A percentile compares a stretch with the other conserved stretches of the same genome.
Conservation (phyloP, 2,888 invertebrate genomes). For the Agrochola macilenta region DNA sequence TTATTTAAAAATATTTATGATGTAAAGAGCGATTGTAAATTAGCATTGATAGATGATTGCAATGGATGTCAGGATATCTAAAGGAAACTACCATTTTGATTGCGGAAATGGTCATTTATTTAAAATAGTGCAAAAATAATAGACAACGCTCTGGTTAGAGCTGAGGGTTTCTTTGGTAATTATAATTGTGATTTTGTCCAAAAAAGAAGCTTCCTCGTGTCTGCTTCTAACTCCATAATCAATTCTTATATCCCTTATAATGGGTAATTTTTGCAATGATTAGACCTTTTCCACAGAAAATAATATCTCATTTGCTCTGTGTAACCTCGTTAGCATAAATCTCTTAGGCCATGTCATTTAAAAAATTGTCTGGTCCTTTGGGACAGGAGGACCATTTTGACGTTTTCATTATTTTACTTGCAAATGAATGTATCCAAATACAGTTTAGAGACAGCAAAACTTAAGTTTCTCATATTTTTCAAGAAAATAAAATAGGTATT, state of each 20-base stretch:
- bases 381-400: too few relatives aligned
- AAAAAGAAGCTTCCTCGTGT: not conserved
- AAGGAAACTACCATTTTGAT: not conserved
- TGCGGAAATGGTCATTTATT: not conserved
- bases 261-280: not conserved
- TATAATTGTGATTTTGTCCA: not conserved
- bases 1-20: conserved; percentile 15
- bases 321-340: too few relatives aligned
- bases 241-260: not conserved
- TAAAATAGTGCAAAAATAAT: not conserved
- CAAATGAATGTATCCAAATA: too few relatives aligned
- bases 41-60: too few relatives aligned
- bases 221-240: not conserved
- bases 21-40: not conserved
- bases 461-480: too few relatives aligned
- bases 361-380: too few relatives aligned
- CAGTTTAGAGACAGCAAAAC: too few relatives aligned
- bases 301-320: too few relatives aligned
- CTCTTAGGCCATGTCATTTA: too few relatives aligned
- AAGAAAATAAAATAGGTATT: too few relatives aligned
- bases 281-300: not conserved
- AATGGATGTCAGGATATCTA: not conserved
- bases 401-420: too few relatives aligned
- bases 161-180: too few relatives aligned
- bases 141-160: not conserved